Evolutionary conservation across 2,113 vertebrate species (phyloP), one percentile per base, ranked within the genome.

Genomic region (Sander lucioperca): DNA sequence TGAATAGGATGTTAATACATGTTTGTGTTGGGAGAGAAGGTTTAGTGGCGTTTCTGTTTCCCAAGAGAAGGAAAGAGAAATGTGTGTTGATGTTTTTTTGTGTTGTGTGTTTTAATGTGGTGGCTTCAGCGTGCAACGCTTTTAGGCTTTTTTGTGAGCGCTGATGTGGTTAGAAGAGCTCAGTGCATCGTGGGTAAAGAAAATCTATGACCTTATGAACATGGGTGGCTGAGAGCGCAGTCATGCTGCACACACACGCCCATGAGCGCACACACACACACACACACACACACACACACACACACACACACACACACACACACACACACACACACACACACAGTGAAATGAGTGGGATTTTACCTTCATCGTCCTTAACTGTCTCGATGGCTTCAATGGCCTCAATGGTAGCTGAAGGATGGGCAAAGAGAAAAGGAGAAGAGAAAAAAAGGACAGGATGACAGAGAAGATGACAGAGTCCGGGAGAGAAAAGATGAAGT

Each of bases 381-480:
- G 94, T 93, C 93, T 95, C 95, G 93, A 95, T 94, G 91, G 94
- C 94, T 94, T 95, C 94, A 77, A 95, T 95, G 93, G 94, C 94
- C 94, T 95, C 94, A 92, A 94, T 94, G 93, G 94, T 94, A 88
- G 94, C 94, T 94, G 93, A 94, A 88, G 90, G 86, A 94, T 93
- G 93, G 90, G 85, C 71, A 83, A 74, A 88, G 21, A 88, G 30
- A 88, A 45, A 80, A 56, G 50, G 66, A 71, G 73, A 73, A 71
- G 62, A 88, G 63, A 71, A 72, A 78, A 70, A 74, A 67, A 77
- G 74, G 77, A 80, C 27, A 88, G 78, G n/a, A 77, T 77, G 67
- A 86, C 79, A 88, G 75, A 80, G 64, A 63, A 72, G 81, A 62
- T 39, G 81, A 91, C 53, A 72, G 61, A 85, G 57, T 65, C 82